Evolutionary conservation across 1,140 invertebrate genomes (phyloP), one percentile per base, ranked within the genome.

Genomic region (Drosophila sp.): DNA sequence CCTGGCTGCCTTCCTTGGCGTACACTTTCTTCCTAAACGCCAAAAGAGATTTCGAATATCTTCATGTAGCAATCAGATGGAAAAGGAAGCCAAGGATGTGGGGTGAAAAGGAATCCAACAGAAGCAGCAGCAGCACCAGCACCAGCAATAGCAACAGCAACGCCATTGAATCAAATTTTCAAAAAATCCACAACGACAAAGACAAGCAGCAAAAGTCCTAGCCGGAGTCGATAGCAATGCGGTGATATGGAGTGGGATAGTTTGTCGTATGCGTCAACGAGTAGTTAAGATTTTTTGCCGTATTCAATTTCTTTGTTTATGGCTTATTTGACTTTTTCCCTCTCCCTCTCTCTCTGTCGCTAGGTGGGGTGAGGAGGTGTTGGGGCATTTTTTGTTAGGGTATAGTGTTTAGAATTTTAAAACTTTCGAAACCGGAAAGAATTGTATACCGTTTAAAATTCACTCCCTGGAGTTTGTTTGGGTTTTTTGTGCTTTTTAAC

Each of bases 261-360:
- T 60, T 73, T 50, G 54, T 58, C 40, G 73, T 64, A 47, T 70
- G 66, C 73, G 66, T 76, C 72, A 63, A 76, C 61, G 70, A 81
- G 79, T 87, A 79, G 83, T 87, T 86, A 79, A 87, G 83, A 86
- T 86, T 83, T 86, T 87, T 86, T 76, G 64, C 79, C 83, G 83
- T 87, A 87, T 87, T 86, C 83, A 87, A 86, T 86, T 86, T 86
- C 71, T 56, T 75, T 76, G 67, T 81, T 86, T 86, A 81, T 86
- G 68, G 27, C 35, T 38, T 11, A 7, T 6, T 35, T 7, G n/a
- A 10, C 30, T 62, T 55, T 64, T 62, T 17, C 17, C 17, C 17
- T 17, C 17, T 17, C 17, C 0, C 17, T 17, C 17, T 17, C 66
- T 29, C 17, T 38, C 50, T 35, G 3, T 35, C 0, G 4, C 17